Base-by-base conservation (phyloP, 2,888 invertebrate species). In the Cryptocheilus praepositus region DNA sequence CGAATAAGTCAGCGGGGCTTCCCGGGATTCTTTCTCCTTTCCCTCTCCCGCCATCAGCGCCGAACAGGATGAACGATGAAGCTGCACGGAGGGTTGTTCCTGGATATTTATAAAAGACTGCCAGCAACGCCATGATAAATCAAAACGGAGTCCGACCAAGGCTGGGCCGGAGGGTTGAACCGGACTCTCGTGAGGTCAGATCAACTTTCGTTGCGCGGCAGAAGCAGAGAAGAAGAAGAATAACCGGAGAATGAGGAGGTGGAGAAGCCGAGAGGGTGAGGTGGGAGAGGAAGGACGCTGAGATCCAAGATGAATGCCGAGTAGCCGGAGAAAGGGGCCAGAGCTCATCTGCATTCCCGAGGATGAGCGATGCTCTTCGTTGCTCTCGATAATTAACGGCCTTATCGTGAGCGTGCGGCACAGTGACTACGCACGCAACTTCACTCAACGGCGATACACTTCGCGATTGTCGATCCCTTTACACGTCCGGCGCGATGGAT, bases 61-160 rank as follows among this genome's bases (percentile, higher is more conserved):
- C 36, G 36, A 11, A 11, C 36, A 36, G 61, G 69, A 68, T 79
- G 75, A 75, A 64, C 64, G 75, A 74, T 73, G 71, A 22, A 67
- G 67, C 43, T 55, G 21, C 63, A 46, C 51, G 60, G 60, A 68
- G 61, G 73, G 73, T 64, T 73, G 74, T 74, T 76, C 70, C 73
- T 65, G 73, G 76, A 83, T 85, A 83, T 85, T 82, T 83, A 83
- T 83, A 84, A 83, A 80, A 78, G 67, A 60, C 76, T 72, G 63
- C 76, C 71, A 77, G 74, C 71, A 78, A 73, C 74, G 61, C 61
- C 63, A 63, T 68, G 80, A 81, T 83, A 83, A 83, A 83, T 83
- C 79, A 83, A 80, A 71, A 69, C 68, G 54, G 49, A 44, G 64
- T 44, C 18, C 62, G 5, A 36, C n/a, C 28, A 28, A 51, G 53